Evolutionary conservation across 2,797 vertebrate species (phyloP).

Genomic region (Sebastes matsubarae): DNA sequence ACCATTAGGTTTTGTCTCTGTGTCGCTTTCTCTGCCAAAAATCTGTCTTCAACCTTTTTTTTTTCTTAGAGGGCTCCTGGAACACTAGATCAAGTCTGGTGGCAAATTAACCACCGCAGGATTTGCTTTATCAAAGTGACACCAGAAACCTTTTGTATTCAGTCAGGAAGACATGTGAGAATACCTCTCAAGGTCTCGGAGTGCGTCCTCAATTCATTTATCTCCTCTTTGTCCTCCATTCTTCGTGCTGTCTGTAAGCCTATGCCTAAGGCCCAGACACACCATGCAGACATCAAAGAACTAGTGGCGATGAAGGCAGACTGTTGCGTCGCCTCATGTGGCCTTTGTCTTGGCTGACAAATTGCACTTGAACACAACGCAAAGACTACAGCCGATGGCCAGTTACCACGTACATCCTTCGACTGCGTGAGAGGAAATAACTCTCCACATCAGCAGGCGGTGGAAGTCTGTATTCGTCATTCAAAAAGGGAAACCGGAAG

Average conservation of each 20-base stretch:
- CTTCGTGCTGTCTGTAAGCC: neutral
- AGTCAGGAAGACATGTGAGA: neutral
- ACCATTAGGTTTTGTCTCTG: neutral
- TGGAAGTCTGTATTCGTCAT: too few relatives aligned
- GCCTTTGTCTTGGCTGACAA: too few relatives aligned
- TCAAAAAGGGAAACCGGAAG: too few relatives aligned
- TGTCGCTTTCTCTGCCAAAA: neutral
- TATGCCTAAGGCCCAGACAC: neutral
- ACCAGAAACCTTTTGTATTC: constrained; percentile 8
- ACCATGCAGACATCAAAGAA: too few relatives aligned
- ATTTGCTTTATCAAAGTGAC: neutral
- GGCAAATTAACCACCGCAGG: constrained; percentile 2
- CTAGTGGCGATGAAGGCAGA: too few relatives aligned
- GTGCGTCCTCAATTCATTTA: neutral
- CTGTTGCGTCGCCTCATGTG: too few relatives aligned
- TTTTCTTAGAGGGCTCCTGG: neutral
- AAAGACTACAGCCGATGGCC: too few relatives aligned
- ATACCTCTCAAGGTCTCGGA: neutral
- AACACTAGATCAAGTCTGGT: constrained; percentile 8
- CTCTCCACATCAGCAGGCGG: too few relatives aligned
- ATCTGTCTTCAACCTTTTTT: neutral
- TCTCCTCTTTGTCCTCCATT: neutral
- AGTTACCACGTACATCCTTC: too few relatives aligned
- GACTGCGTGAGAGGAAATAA: too few relatives aligned
- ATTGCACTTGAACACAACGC: too few relatives aligned